A percentile compares a stretch with the other conserved stretches of the same genome.
Conservation (phyloP, 2,113 vertebrate species). For the Regulus satrapa region DNA sequence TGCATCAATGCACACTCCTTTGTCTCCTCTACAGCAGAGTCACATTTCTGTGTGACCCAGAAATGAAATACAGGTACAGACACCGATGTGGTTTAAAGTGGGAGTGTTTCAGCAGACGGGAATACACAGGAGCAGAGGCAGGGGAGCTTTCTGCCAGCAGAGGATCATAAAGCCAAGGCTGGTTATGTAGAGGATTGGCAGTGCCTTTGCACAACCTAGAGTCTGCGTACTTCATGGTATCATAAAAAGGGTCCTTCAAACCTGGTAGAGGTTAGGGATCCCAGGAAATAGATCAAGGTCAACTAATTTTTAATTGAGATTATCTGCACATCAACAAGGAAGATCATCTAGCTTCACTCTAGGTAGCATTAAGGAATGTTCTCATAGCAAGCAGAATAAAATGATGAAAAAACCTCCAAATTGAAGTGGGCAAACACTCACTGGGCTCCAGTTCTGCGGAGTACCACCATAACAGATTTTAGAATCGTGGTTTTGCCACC, state of each 20-base stretch:
- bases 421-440: neutral
- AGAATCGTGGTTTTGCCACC: neutral
- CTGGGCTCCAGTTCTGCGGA: neutral
- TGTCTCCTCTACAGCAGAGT: neutral
- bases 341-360: neutral
- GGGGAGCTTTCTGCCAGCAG: neutral
- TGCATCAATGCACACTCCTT: neutral
- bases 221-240: neutral
- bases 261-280: neutral
- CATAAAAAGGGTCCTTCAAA: neutral
- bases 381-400: neutral
- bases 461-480: neutral
- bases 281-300: neutral
- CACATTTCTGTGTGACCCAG: neutral
- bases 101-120: neutral
- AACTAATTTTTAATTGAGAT: neutral
- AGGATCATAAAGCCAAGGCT: neutral
- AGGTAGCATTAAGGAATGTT: neutral
- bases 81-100: neutral
- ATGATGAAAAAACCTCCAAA: neutral
- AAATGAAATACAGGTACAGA: neutral
- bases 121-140: neutral
- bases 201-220: neutral
- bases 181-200: neutral
- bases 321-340: neutral